Evolutionary conservation across 2,797 vertebrate genomes (phyloP).

Genomic region (Pteronotus mesoamericanus): DNA sequence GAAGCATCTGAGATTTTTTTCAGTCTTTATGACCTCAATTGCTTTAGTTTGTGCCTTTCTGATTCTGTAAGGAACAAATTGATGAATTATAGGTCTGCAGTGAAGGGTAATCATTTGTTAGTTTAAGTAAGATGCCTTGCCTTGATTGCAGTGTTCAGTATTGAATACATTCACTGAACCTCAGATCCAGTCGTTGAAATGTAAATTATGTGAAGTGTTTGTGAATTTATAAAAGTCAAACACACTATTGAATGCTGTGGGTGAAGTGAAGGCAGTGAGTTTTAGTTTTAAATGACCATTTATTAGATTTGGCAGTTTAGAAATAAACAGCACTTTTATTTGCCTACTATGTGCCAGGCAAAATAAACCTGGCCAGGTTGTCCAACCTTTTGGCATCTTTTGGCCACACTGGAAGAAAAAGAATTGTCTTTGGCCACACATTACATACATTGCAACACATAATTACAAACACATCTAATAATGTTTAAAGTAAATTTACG

Average conservation of each 20-base stretch:
- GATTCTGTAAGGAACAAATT: conserved; percentile 59
- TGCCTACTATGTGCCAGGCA: not conserved
- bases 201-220: conserved; percentile 56
- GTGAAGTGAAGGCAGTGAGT: not conserved
- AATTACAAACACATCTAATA: no score
- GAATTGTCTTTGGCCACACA: no score
- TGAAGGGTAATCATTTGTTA: conserved; percentile 65
- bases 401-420: no score
- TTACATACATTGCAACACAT: no score
- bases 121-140: conserved; percentile 39
- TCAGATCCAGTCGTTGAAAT: conserved; percentile 11
- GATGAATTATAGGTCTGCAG: conserved; percentile 61
- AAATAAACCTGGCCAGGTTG: not conserved
- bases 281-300: not conserved
- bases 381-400: no score
- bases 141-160: conserved; percentile 52
- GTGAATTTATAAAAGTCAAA: conserved; percentile 58
- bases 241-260: not conserved
- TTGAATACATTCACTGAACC: conserved; percentile 29
- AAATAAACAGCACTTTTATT: not conserved
- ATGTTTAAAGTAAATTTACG: no score
- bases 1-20: not conserved
- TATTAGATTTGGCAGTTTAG: not conserved
- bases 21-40: not conserved
- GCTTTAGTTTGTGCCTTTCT: conserved; percentile 35